Evolutionary conservation across 2,888 invertebrate genomes (phyloP).

Genomic region (Macroteleia sp.): DNA sequence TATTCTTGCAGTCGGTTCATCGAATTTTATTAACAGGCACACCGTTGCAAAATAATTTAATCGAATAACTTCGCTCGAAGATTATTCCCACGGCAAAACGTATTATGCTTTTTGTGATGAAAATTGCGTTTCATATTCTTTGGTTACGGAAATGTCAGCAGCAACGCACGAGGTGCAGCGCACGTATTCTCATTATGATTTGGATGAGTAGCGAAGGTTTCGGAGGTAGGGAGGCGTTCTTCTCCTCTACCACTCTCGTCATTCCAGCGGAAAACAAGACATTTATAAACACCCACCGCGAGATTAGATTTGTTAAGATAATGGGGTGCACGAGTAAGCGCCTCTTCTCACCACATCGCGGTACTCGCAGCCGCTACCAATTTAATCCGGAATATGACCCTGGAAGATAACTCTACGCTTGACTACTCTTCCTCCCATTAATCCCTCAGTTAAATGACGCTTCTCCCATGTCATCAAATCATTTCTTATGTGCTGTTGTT

Average conservation of each 20-base stretch:
- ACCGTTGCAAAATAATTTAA: too few relatives aligned
- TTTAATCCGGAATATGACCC: slow-evolving; percentile 81
- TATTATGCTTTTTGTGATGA: neutral
- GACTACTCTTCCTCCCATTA: slow-evolving; percentile 55
- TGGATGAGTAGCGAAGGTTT: slow-evolving; percentile 58
- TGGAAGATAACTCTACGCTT: slow-evolving; percentile 60
- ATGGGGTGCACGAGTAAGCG: slow-evolving; percentile 78
- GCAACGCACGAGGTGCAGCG: slow-evolving; percentile 1
- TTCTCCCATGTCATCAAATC: slow-evolving; percentile 34
- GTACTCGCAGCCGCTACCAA: slow-evolving; percentile 75
- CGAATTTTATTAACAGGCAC: too few relatives aligned
- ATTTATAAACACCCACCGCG: slow-evolving; percentile 83
- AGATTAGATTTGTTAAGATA: slow-evolving; percentile 84
- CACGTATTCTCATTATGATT: slow-evolving; percentile 65
- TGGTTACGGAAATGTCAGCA: neutral
- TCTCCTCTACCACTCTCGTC: slow-evolving; percentile 61
- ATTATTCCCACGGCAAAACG: neutral
- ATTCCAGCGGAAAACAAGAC: slow-evolving; percentile 81
- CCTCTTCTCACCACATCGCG: slow-evolving; percentile 72
- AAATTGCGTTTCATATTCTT: slow-evolving; percentile 1
- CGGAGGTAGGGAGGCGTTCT: slow-evolving; percentile 17
- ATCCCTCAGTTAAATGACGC: slow-evolving; percentile 57
- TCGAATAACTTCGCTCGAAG: too few relatives aligned
- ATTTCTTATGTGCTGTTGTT: slow-evolving; percentile 37
- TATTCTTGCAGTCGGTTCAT: too few relatives aligned